Percentiles rank a stretch among this genome's conserved stretches.
These are phyloP conservation scores for Siniperca chuatsi DNA, from an alignment of 2,113 vertebrate species.

Conservation along the genomic window DNA sequence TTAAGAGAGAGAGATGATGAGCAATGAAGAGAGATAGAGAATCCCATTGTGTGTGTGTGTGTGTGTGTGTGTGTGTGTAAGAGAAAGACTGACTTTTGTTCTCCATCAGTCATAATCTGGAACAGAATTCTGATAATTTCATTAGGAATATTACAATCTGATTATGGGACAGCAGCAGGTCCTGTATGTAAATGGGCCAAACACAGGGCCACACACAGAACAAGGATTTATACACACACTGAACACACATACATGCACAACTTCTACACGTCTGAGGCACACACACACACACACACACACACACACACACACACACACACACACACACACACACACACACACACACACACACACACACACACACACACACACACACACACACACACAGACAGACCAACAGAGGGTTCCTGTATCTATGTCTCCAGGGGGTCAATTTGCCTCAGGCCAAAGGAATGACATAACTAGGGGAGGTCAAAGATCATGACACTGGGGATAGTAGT, in stretches of 20 bases:
- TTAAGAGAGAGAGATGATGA: constrained; percentile 33
- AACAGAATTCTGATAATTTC: constrained; percentile 61
- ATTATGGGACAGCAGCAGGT: constrained; percentile 64
- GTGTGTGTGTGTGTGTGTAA: not conserved
- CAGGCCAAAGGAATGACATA: constrained; percentile 59
- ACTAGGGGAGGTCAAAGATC: constrained; percentile 47
- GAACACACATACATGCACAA: constrained; percentile 37
- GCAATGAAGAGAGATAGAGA: constrained; percentile 7
- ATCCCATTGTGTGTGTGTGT: constrained; percentile 1
- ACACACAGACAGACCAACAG: constrained; percentile 35
- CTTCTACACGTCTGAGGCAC: constrained; percentile 3
- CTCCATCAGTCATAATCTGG: constrained; percentile 47
- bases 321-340: constrained; percentile 21
- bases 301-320: constrained; percentile 35
- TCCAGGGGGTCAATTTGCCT: constrained; percentile 45
- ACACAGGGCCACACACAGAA: constrained; percentile 56
- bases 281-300: constrained; percentile 39
- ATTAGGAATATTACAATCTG: constrained; percentile 63
- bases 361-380: constrained; percentile 28
- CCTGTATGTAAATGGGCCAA: constrained; percentile 47
- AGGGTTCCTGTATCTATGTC: constrained; percentile 45
- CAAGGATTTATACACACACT: constrained; percentile 20
- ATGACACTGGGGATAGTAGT: constrained; percentile 1
- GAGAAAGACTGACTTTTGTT: constrained; percentile 26
- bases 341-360: constrained; percentile 5